Conservation (phyloP, 2,888 invertebrate genomes). For the Lagria hirta region DNA sequence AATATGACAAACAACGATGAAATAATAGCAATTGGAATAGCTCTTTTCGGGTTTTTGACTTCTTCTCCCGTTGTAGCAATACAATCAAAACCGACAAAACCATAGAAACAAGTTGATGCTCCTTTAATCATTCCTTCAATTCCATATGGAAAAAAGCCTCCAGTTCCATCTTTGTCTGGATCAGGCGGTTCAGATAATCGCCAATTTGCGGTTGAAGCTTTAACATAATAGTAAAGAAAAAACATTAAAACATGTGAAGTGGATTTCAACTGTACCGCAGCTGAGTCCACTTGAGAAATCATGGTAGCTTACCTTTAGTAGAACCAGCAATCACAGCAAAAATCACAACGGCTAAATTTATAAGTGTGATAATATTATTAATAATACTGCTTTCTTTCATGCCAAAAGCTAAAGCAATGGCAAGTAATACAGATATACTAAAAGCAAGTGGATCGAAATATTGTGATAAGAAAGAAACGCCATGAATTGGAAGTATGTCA, state of each 20-base stretch:
- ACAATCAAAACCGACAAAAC: conserved; percentile 92
- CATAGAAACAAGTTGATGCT: conserved; percentile 86
- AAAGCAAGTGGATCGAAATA: conserved; percentile 81
- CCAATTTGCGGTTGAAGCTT: conserved; percentile 55
- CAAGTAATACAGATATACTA: conserved; percentile 67
- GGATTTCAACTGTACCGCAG: no score
- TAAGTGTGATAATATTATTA: conserved; percentile 83
- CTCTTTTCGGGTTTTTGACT: conserved; percentile 80
- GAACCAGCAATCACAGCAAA: conserved; percentile 81
- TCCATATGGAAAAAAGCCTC: conserved; percentile 87
- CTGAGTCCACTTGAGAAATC: no score
- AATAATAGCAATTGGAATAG: conserved; percentile 86
- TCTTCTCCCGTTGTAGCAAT: conserved; percentile 89
- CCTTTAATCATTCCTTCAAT: conserved; percentile 76
- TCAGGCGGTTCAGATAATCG: conserved; percentile 31
- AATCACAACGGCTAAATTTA: conserved; percentile 78
- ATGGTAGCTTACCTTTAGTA: conserved; percentile 63
- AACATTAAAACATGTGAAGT: conserved; percentile 1
- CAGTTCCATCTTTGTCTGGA: conserved; percentile 55
- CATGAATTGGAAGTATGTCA: conserved; percentile 63
- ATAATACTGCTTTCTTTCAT: conserved; percentile 84
- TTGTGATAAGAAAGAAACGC: conserved; percentile 64
- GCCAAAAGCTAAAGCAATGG: conserved; percentile 76
- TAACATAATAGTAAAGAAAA: conserved; percentile 6
- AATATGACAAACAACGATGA: conserved; percentile 80